These are phyloP conservation scores for Porites lobata DNA, from an alignment of 92 coral and sea anemone species.

Conservation along the genomic window DNA sequence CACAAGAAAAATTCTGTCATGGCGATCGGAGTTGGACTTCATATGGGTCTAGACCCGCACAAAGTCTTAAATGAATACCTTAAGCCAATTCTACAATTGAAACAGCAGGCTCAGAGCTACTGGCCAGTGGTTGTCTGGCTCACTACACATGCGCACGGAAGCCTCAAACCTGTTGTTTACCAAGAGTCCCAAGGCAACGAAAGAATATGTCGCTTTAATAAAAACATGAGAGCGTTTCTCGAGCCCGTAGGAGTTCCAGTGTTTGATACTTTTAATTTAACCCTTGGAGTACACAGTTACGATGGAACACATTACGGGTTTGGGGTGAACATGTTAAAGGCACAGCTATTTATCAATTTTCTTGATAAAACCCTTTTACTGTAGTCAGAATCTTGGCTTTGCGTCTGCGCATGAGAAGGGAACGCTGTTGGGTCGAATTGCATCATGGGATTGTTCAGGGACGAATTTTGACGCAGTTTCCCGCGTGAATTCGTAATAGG, in stretches of 20 bases:
- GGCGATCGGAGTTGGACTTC: constrained; percentile 73
- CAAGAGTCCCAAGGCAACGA: constrained; percentile 51
- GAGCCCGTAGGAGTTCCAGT: constrained; percentile 61
- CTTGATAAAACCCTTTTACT: constrained; percentile 41
- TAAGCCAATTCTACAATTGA: constrained; percentile 64
- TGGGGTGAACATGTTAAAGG: constrained; percentile 79
- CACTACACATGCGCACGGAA: constrained; percentile 78
- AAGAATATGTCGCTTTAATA: constrained; percentile 47
- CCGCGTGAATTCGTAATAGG: too few relatives aligned
- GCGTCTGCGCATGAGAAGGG: too few relatives aligned
- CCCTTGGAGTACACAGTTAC: constrained; percentile 77
- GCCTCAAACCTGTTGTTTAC: constrained; percentile 70
- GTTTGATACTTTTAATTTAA: constrained; percentile 74
- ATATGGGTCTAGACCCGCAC: constrained; percentile 48
- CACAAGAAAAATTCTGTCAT: constrained; percentile 54
- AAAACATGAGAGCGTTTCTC: constrained; percentile 49
- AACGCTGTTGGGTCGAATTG: too few relatives aligned
- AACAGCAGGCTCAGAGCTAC: constrained; percentile 22
- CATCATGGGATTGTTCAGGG: too few relatives aligned
- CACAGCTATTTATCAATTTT: constrained; percentile 75
- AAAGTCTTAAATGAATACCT: constrained; percentile 34
- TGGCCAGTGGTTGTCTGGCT: constrained; percentile 84
- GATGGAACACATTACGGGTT: constrained; percentile 89
- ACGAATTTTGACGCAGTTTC: too few relatives aligned
- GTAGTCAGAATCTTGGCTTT: neutral